Base-by-base conservation (phyloP, 2,797 vertebrate genomes). In the Tiaroga cobitis region DNA sequence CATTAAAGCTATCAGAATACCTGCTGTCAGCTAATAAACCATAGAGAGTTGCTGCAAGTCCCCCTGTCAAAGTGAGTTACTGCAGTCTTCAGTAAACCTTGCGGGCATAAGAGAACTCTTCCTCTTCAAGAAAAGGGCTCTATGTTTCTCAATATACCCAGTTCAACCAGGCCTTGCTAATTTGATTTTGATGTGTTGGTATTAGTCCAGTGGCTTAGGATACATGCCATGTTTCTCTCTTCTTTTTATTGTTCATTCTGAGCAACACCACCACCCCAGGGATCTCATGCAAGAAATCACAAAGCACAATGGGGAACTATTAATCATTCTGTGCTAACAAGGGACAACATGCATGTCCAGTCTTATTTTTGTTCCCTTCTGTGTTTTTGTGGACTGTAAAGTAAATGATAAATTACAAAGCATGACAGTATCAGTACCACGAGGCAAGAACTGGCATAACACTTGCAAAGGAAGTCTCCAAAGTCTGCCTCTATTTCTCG, bases 1-100 rank as follows among this genome's bases (percentile, higher is more conserved):
- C 49, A 81, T 87, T 78, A 63, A 49, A 29, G 68, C 13, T 69
- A 86, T 85, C 37, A 41, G 72, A 81, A 43, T 68, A 85, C 68
- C 74, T 87, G 77, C 81, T 32, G 82, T 77, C 74, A 83, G 65
- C 61, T 73, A 59, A 65, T 54, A 83, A 85, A 70, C 80, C 73
- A 63, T 56, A 78, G 46, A 39, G 11, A 80, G 29, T 59, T 65
- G 43, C 81, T 76, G 67, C 68, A 78, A 84, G 78, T 49, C 51
- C 24, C n/a, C 11, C 32, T 81, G 76, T 83, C 75, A 83, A 59
- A 72, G 75, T 54, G 51, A 70, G 74, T 87, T 83, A 88, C 80
- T 32, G 54, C 77, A 61, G 43, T 5, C 43, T 51, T 59, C 8
- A 83, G 68, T 69, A 70, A 84, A 76, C 76, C 75, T 81, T 26